Evolutionary conservation across 2,888 invertebrate genomes (phyloP), one percentile per base, ranked within the genome.

Genomic region (Abscondita cerata): DNA sequence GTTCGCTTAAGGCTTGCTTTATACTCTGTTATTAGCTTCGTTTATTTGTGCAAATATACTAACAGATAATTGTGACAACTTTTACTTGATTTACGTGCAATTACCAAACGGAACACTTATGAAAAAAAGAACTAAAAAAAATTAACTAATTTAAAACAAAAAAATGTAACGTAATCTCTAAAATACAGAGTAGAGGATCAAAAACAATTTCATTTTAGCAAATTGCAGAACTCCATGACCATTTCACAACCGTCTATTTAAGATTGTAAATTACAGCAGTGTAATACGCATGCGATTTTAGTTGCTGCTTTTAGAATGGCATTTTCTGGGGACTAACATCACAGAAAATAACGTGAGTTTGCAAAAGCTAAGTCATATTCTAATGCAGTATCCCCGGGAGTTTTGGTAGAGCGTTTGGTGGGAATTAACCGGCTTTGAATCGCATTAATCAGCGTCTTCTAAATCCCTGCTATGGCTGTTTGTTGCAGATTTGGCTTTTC

Each of bases 371-470:
- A 18, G 70, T 72, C 73, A 76, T 74, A 72, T 70, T 75, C 77
- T 76, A 68, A 73, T 67, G 71, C 60, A 61, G 55, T 59, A 80
- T 65, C 81, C 82, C 80, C 83, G 83, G 80, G 80, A 80, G 81
- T 80, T 81, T 80, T 80, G 80, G 79, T 75, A 78, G 80, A 82
- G 84, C 83, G 85, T 86, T 85, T 83, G 81, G 83, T 83, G 80
- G 85, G 86, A 83, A 86, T 86, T 85, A 84, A 83, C 81, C 81
- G 80, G 87, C 86, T 87, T 86, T 85, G 86, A 85, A 84, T 86
- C 86, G 83, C 86, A 87, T 87, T 87, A 87, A 87, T 87, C 87
- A 87, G 86, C 85, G 86, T 86, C 86, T 82, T 73, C 75, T 75
- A 79, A 80, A 80, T 78, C 78, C 79, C 70, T 68, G 78, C 76